Evolutionary conservation across 2,113 vertebrate species (phyloP), one percentile per base, ranked within the genome.

Genomic region (Gymnocephalus cernua): DNA sequence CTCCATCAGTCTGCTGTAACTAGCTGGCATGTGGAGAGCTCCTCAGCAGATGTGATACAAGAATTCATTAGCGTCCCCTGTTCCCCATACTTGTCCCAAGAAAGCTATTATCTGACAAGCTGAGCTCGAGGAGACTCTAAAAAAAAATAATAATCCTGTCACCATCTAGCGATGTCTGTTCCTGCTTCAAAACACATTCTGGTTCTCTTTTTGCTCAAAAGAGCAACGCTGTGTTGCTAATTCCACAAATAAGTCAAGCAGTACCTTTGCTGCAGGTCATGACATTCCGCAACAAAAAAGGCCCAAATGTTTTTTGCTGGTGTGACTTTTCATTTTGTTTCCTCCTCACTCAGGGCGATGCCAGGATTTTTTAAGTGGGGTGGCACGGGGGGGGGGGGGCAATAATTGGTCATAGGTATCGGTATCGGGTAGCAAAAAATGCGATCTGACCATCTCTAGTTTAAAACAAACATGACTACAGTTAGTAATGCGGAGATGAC

Each of bases 1-100:
- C 81, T 93, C 91, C 84, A 93, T 92, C 90, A 93, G 86, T 79
- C 87, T 83, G 82, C 82, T 92, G 91, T 93, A 93, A 89, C 92
- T 93, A 91, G 92, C 86, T 83, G 80, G 79, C 88, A 85, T 90
- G 88, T 86, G 87, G 86, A 82, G 81, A 88, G 82, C 82, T 89
- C 84, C 86, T 88, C 77, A 73, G 87, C 92, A 94, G 93, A 93
- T 94, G 92, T 90, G 91, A 84, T 82, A 86, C 82, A 83, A 82
- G 82, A 91, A 92, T 93, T 93, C 83, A 91, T 92, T 91, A 93
- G 79, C 51, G 74, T 86, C 86, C 86, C 71, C 67, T 89, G 88
- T 87, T 91, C 79, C 85, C 86, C 86, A 86, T 80, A 88, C 75
- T 67, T 70, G 80, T 93, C 90, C 90, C 88, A 67, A 86, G 89